Evolutionary conservation across 2,888 invertebrate species (phyloP).

Genomic region (Synanthedon andrenaeformis): DNA sequence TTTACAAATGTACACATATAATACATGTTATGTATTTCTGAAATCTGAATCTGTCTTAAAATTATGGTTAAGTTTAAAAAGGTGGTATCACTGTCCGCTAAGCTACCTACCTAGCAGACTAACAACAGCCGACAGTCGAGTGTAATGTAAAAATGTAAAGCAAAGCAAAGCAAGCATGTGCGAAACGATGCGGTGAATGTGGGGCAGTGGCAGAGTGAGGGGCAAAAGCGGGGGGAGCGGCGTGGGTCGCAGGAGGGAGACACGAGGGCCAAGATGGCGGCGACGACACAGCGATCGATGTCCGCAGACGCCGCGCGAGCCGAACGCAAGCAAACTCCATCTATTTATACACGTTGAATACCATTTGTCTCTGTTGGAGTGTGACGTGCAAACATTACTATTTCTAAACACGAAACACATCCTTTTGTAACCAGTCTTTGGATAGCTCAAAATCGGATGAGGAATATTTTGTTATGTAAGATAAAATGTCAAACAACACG

Average conservation of each 20-base stretch:
- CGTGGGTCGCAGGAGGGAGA: conserved; percentile 51
- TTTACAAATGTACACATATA: too few species aligned
- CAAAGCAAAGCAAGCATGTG: conserved; percentile 22
- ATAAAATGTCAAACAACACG: too few species aligned
- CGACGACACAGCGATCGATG: conserved; percentile 69
- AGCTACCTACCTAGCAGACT: not conserved
- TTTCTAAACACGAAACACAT: conserved; percentile 1
- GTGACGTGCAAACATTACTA: not conserved
- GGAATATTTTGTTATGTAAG: too few species aligned
- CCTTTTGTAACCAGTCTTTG: too few species aligned
- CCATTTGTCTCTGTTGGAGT: conserved; percentile 36
- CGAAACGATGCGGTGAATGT: conserved; percentile 63
- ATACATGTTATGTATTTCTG: too few species aligned
- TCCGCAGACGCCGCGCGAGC: conserved; percentile 59
- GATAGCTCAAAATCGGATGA: too few species aligned
- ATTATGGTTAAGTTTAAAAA: too few species aligned
- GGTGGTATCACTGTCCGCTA: too few species aligned
- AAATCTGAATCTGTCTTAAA: too few species aligned
- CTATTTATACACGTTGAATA: conserved; percentile 62
- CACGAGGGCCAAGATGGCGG: conserved; percentile 68
- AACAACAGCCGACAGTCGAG: not conserved
- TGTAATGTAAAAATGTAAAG: not conserved
- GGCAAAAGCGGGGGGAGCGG: conserved; percentile 40
- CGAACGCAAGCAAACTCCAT: conserved; percentile 22
- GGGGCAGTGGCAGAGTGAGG: conserved; percentile 51